These are phyloP conservation scores for Mycetomoellerius zeteki DNA, from an alignment of 1,140 invertebrate genomes.

Conservation along the genomic window DNA sequence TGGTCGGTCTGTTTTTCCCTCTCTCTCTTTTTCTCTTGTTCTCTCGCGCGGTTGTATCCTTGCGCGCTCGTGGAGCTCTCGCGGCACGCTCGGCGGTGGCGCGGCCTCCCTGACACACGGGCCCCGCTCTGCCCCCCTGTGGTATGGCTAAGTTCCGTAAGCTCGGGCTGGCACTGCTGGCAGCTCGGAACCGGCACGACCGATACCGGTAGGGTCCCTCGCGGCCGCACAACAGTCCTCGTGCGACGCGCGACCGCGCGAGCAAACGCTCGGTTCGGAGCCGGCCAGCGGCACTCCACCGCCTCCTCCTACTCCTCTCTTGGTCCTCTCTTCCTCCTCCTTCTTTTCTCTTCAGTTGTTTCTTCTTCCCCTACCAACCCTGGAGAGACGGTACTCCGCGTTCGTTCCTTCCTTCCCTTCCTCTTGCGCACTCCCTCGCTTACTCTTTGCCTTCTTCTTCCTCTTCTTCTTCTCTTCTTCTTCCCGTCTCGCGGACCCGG, in stretches of 20 bases:
- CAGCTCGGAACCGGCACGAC: slow-evolving; percentile 64
- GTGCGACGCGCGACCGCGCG: slow-evolving; percentile 77
- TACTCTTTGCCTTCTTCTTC: slow-evolving; percentile 27
- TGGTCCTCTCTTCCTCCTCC: slow-evolving; percentile 26
- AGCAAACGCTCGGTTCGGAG: slow-evolving; percentile 66
- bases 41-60: slow-evolving; percentile 70
- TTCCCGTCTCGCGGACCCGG: slow-evolving; percentile 66
- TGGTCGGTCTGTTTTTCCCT: neutral
- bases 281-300: slow-evolving; percentile 66
- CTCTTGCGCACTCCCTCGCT: slow-evolving; percentile 44
- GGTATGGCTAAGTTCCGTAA: slow-evolving; percentile 41
- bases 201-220: slow-evolving; percentile 64
- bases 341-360: slow-evolving; percentile 43
- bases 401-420: slow-evolving; percentile 55
- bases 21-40: neutral
- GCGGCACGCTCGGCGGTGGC: slow-evolving; percentile 51
- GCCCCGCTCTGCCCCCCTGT: slow-evolving; percentile 46
- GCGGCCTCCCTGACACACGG: slow-evolving; percentile 26
- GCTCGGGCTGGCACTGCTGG: slow-evolving; percentile 51
- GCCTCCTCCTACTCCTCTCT: slow-evolving; percentile 40
- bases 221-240: slow-evolving; percentile 79
- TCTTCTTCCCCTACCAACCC: slow-evolving; percentile 62
- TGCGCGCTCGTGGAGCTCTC: slow-evolving; percentile 66
- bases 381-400: neutral
- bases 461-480: slow-evolving; percentile 45